Percentiles rank a stretch among this genome's conserved stretches.
These are phyloP conservation scores for Recurvirostra avosetta DNA, from an alignment of 2,113 vertebrate genomes.

Conservation along the genomic window DNA sequence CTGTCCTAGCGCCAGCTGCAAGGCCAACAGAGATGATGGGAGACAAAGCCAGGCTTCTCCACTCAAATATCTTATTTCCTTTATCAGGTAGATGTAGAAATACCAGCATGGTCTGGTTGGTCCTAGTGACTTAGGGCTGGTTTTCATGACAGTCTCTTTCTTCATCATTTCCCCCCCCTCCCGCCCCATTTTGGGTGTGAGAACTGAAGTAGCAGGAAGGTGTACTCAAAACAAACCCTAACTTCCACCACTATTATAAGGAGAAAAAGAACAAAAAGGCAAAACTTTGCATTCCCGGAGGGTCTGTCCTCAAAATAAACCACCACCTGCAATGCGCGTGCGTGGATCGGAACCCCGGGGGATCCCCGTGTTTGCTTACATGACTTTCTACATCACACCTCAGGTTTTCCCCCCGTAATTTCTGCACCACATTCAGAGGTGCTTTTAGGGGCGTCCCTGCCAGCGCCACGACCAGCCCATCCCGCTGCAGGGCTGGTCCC, in stretches of 20 bases:
- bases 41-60: not conserved
- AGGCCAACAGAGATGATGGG: not conserved
- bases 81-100: not conserved
- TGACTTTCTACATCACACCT: not conserved
- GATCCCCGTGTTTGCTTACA: too few relatives aligned
- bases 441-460: not conserved
- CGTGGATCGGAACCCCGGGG: fast-evolving
- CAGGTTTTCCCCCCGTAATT: not conserved
- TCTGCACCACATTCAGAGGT: not conserved
- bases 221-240: not conserved
- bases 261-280: not conserved
- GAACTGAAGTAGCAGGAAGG: not conserved
- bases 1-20: not conserved
- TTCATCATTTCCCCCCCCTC: not conserved
- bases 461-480: not conserved
- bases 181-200: not conserved
- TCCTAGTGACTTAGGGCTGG: not conserved
- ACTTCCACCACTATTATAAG: not conserved
- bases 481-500: too few relatives aligned
- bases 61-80: not conserved
- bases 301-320: not conserved
- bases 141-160: not conserved
- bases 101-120: not conserved
- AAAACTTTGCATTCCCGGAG: not conserved
- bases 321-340: fast-evolving